A percentile compares a stretch with the other conserved stretches of the same genome.
phyloP scores from a whole-genome alignment of 2,113 vertebrate species.

The Rhinopomastus cyanomelas region DNA sequence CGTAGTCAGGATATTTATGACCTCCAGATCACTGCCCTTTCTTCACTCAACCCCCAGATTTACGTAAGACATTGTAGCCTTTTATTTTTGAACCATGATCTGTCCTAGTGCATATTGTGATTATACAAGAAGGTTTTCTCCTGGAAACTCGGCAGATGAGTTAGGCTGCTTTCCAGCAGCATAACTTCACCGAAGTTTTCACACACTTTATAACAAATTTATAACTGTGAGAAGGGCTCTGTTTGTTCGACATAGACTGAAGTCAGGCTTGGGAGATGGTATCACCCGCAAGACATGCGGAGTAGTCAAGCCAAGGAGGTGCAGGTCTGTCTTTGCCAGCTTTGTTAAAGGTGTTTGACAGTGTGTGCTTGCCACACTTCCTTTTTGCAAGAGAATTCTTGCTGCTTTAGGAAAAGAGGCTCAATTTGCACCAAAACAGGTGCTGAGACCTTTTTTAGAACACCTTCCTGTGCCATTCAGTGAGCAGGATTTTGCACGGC shows the following conservation, averaged over 20 bases:
- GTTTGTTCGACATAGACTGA: not conserved
- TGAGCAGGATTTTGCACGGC: not conserved
- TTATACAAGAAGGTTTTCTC: constrained; percentile 22
- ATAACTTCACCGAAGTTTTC: constrained; percentile 14
- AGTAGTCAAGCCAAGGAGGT: not conserved
- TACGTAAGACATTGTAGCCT: constrained; percentile 33
- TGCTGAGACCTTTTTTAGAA: not conserved
- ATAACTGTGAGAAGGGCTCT: not conserved
- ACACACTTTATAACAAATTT: not conserved
- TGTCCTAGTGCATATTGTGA: not conserved
- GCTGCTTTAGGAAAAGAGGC: not conserved
- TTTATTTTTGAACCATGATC: constrained; percentile 48
- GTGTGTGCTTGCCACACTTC: not conserved
- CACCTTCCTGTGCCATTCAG: not conserved
- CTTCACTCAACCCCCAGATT: constrained; percentile 37
- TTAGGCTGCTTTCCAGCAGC: not conserved
- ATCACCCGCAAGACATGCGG: not conserved
- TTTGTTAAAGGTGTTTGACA: not conserved
- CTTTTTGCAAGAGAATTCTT: not conserved
- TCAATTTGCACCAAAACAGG: not conserved
- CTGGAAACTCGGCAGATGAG: not conserved
- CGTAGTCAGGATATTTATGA: constrained; percentile 40
- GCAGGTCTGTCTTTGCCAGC: not conserved
- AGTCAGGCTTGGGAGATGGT: not conserved
- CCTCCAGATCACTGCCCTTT: constrained; percentile 48